A percentile compares a stretch with the other conserved stretches of the same genome.
phyloP scores from a whole-genome alignment of 2,113 vertebrate species.

The Melanocharis versteri region DNA sequence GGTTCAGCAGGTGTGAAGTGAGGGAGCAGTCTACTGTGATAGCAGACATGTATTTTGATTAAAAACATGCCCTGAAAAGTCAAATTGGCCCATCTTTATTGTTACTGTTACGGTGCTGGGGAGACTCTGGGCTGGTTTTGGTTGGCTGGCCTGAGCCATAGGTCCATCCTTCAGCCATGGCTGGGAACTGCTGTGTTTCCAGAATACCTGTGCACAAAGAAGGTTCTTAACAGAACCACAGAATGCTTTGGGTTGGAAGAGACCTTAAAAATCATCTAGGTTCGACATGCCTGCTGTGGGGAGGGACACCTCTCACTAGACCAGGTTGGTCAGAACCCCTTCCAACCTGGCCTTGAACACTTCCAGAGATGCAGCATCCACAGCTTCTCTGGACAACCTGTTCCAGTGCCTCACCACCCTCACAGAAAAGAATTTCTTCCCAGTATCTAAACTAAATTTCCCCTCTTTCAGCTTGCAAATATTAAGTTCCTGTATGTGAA shows the following conservation, averaged over 20 bases:
- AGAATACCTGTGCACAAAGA: rapidly evolving
- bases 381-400: neutral
- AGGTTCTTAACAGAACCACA: neutral
- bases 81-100: rapidly evolving
- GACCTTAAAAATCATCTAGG: neutral
- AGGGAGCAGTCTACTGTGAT: neutral
- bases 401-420: neutral
- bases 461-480: neutral
- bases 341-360: neutral
- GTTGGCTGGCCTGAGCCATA: neutral
- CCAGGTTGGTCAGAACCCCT: neutral
- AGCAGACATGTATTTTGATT: neutral
- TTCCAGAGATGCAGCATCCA: neutral
- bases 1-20: neutral
- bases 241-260: neutral
- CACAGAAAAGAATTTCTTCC: neutral
- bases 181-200: neutral
- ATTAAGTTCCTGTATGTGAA: neutral
- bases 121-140: neutral
- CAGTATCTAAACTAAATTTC: neutral
- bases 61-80: neutral
- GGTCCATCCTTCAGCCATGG: neutral
- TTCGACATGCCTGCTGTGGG: neutral
- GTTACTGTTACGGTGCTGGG: rapidly evolving
- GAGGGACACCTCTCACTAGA: neutral